Evolutionary conservation across 2,113 vertebrate genomes (phyloP), one percentile per base, ranked within the genome.

Genomic region (Atrichornis clamosus): DNA sequence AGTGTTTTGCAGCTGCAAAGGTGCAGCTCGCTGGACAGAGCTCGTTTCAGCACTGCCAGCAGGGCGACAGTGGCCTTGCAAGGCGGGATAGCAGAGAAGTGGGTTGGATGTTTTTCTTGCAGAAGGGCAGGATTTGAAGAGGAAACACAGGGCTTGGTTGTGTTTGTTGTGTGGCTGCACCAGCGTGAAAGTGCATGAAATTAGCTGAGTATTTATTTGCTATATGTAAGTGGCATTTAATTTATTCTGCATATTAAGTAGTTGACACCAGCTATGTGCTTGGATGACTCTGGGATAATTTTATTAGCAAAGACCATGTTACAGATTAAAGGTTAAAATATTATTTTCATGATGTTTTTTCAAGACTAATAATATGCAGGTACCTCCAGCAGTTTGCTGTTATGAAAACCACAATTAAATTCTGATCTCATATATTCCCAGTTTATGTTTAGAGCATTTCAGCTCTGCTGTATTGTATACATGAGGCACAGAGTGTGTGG

Each of bases 311-410:
- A 87, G 82, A 87, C 59, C 78, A 28, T 64, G 84, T 63, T 84
- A 32, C 64, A 86, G 90, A 93, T 65, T 74, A 90, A 90, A 97
- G 95, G 93, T 96, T 95, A 95, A 91, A 91, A 74, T 91, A 85
- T 22, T 89, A 74, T 87, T 94, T 89, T 88, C 58, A 0, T 72
- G 69, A 90, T 87, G 58, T 78, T 67, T 94, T 94, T 82, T 95
- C 39, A 39, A 74, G 74, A 49, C 72, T 77, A 49, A 63, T 86
- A 68, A 87, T 58, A 83, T 82, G 77, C 89, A 92, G 91, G 81
- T 92, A 83, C 67, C 87, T 84, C 89, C 67, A 70, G 70, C 89
- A 91, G 35, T 79, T 94, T 76, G 89, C 52, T 94, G 74, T 68
- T 91, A 69, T 50, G 90, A 80, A 82, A 95, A 53, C 89, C 64